These are phyloP conservation scores for Andrena chrysosceles DNA, from an alignment of 2,888 invertebrate genomes.

Conservation along the genomic window DNA sequence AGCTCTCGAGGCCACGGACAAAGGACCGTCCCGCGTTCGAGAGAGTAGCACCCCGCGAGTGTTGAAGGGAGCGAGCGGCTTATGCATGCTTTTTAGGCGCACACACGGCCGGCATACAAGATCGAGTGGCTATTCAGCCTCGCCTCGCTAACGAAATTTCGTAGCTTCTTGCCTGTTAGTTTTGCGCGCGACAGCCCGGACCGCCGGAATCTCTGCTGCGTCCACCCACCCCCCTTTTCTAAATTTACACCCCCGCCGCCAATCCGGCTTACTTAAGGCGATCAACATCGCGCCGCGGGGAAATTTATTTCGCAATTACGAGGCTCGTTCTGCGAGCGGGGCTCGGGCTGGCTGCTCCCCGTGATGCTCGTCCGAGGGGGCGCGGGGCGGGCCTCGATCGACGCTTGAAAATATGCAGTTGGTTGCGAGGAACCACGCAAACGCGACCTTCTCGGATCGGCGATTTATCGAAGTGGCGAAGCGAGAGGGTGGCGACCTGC, in stretches of 20 bases:
- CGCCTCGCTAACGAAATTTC: slow-evolving; percentile 50
- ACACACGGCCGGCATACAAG: slow-evolving; percentile 33
- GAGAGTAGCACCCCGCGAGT: slow-evolving; percentile 13
- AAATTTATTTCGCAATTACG: slow-evolving; percentile 16
- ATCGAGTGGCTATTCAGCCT: slow-evolving; percentile 48
- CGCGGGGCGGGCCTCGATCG: not conserved
- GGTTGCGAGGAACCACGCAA: not conserved
- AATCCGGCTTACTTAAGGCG: slow-evolving; percentile 6
- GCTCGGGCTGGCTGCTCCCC: not conserved
- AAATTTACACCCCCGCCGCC: slow-evolving; percentile 36
- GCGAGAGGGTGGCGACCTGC: too few relatives aligned
- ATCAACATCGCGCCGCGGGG: not conserved
- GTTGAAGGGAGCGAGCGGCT: slow-evolving; percentile 27
- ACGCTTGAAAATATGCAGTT: slow-evolving; percentile 2
- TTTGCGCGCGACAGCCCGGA: not conserved
- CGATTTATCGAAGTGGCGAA: too few relatives aligned
- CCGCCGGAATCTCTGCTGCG: slow-evolving; percentile 7
- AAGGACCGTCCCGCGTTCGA: slow-evolving; percentile 34
- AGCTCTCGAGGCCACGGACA: slow-evolving; percentile 24
- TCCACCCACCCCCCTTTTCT: not conserved
- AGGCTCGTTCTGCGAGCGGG: not conserved
- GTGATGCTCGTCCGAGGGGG: not conserved
- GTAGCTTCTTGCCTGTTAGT: slow-evolving; percentile 44
- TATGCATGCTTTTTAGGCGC: slow-evolving; percentile 41
- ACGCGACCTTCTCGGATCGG: too few relatives aligned